These are phyloP conservation scores for Tauraco erythrolophus DNA, from an alignment of 2,113 vertebrate species.

Conservation along the genomic window DNA sequence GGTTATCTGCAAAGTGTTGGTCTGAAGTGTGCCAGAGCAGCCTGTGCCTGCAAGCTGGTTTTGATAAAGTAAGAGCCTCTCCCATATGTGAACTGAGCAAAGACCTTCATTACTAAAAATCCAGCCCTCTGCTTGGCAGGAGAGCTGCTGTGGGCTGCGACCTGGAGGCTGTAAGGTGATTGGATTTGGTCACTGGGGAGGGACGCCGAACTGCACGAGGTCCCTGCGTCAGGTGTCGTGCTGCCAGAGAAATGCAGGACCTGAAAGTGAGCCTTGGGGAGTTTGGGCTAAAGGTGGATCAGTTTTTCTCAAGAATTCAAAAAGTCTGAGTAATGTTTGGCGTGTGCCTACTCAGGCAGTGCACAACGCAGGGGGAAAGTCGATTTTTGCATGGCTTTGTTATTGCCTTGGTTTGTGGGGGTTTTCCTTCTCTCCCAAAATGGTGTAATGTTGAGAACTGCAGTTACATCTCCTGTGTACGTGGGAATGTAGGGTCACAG, in stretches of 20 bases:
- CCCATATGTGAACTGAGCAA: neutral
- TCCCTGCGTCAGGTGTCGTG: rapidly evolving
- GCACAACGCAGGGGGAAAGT: rapidly evolving
- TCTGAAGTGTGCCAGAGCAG: neutral
- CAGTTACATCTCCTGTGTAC: neutral
- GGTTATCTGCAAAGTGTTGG: neutral
- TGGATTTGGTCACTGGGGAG: neutral
- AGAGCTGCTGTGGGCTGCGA: neutral
- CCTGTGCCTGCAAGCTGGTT: neutral
- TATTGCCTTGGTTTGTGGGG: neutral
- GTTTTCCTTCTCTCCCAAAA: neutral
- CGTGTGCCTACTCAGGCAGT: neutral
- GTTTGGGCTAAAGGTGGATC: neutral
- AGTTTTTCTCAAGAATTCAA: neutral
- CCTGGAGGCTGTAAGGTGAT: neutral
- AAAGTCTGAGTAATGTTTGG: rapidly evolving
- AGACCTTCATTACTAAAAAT: neutral
- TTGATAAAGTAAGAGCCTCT: neutral
- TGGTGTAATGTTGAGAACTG: rapidly evolving
- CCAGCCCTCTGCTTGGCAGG: neutral
- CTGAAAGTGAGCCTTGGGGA: neutral
- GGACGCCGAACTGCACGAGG: rapidly evolving
- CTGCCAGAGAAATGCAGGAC: neutral
- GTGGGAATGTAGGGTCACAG: neutral
- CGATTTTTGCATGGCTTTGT: neutral